Base-by-base conservation (phyloP, 2,797 vertebrate genomes). In the Aratinga solstitialis region DNA sequence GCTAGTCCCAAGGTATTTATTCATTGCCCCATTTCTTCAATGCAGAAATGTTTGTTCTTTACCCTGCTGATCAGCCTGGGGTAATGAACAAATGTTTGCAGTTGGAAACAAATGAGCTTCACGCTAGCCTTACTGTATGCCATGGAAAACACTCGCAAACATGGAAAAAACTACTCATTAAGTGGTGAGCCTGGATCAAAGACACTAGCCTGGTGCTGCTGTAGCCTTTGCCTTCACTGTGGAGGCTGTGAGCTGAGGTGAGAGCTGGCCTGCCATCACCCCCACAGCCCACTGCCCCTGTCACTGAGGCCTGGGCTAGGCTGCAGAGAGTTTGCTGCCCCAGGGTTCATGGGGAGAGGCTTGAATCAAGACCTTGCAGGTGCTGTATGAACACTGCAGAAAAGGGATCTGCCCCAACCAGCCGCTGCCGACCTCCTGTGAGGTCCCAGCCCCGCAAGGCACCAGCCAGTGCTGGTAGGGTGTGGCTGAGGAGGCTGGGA, bases 41-140 rank as follows among this genome's bases (percentile, higher is more conserved):
- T 66, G 76, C 29, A 81, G 69, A 95, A 94, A 71, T 84, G 42
- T 93, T 96, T 87, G 42, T 90, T 96, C 82, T 94, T 92, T 88
- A 84, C 24, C 16, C 29, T 83, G 50, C 58, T 87, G 68, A 95
- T 93, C 82, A 94, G 59, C 32, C 58, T 75, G 80, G 42, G 36
- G 27, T 92, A 92, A 91, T 59, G 75, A 93, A 83, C 61, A 94
- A 91, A 93, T 85, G 48, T 93, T 96, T 96, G 62, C 74, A 56
- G 58, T 59, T 59, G 62, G 79, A 95, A 94, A 83, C 38, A 92
- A 91, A 81, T 62, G 78, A 89, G 38, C 62, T 87, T 17, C 22
- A 11, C 0, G 3, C 38, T 77, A 87, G 14, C 54, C 18, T 84
- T 92, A 43, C 36, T 48, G 16, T 36, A 27, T 87, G 75, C 50